A percentile compares a stretch with the other conserved stretches of the same genome.
phyloP scores from a whole-genome alignment of 2,888 invertebrate species.

The Andrena marginata region DNA sequence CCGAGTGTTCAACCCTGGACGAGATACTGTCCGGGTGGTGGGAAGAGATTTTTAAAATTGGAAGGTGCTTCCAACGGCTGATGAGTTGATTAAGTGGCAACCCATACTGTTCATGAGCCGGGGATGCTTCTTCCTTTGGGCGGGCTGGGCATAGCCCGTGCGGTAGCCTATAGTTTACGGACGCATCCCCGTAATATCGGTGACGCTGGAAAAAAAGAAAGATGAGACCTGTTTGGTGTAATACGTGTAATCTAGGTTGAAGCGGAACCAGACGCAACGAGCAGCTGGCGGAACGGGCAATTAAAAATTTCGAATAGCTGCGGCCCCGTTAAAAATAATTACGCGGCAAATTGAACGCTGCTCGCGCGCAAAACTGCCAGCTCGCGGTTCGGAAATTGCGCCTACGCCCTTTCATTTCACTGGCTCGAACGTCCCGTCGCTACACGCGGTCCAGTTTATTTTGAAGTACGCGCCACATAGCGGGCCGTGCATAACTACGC shows the following conservation, averaged over 20 bases:
- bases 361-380: conserved; percentile 5
- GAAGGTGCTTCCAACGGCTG: neutral
- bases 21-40: neutral
- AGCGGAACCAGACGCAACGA: too few species aligned
- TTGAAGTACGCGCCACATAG: conserved; percentile 36
- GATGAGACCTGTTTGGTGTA: neutral
- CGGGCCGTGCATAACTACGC: conserved; percentile 21
- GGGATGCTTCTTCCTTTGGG: too few species aligned
- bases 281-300: neutral
- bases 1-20: neutral
- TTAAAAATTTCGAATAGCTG: conserved; percentile 14
- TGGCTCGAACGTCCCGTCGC: neutral
- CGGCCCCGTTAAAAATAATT: conserved; percentile 33
- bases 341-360: conserved; percentile 22
- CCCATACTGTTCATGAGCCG: too few species aligned
- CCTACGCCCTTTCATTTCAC: conserved; percentile 31
- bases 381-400: conserved; percentile 37
- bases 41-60: neutral
- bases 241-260: conserved; percentile 4
- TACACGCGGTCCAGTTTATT: conserved; percentile 45
- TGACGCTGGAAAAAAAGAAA: neutral
- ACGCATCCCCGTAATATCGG: neutral
- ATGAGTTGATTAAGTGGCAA: too few species aligned
- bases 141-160: too few species aligned
- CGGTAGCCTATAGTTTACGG: too few species aligned